These are phyloP conservation scores for Andinoacara biseriatus DNA, from an alignment of 2,113 vertebrate genomes.

Conservation along the genomic window DNA sequence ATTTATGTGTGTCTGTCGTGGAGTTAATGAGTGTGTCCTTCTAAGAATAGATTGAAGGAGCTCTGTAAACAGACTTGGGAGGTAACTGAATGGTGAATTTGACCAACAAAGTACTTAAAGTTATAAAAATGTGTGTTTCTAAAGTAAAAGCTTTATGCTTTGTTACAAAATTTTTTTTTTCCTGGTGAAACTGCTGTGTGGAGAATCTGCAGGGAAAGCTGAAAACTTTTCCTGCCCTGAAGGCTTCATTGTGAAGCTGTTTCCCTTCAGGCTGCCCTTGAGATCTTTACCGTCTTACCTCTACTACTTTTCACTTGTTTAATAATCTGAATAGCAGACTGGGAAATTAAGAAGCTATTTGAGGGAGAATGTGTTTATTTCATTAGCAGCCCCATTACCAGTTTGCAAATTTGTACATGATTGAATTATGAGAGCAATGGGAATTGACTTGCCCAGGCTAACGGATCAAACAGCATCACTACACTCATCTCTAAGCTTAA, in stretches of 20 bases:
- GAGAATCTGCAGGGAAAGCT: conserved; percentile 19
- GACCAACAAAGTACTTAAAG: background rate
- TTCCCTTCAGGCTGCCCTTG: conserved; percentile 26
- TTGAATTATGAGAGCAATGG: background rate
- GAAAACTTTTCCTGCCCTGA: conserved; percentile 6
- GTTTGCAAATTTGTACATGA: background rate
- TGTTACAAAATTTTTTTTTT: background rate
- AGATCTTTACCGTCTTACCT: conserved; percentile 21
- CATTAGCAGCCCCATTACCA: background rate
- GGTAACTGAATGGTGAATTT: background rate
- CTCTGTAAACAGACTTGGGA: background rate
- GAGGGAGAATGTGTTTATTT: background rate
- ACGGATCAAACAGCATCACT: background rate
- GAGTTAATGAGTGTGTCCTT: background rate
- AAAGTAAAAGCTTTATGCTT: background rate
- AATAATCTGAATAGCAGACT: background rate
- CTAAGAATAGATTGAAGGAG: background rate
- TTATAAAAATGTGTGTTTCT: background rate
- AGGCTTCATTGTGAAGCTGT: conserved; percentile 33
- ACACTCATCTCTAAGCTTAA: background rate
- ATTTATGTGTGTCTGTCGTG: background rate
- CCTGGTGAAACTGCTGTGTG: background rate
- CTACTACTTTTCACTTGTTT: conserved; percentile 12
- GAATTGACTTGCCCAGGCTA: background rate
- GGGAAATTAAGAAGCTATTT: conserved; percentile 10